Evolutionary conservation across 2,113 vertebrate species (phyloP).

Genomic region (Isichthys henryi): DNA sequence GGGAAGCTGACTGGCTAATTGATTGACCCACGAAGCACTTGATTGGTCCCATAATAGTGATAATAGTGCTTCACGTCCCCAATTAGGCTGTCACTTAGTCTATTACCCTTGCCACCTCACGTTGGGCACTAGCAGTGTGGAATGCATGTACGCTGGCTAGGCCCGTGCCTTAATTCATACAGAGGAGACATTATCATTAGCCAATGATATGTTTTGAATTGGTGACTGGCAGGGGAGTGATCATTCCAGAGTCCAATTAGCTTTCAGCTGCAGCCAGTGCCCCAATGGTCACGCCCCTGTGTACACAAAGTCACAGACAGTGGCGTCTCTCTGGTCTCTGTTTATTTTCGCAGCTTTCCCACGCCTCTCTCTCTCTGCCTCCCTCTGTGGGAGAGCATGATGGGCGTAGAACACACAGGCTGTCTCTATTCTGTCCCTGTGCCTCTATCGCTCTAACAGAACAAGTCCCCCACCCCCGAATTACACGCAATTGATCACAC

Average conservation of each 20-base stretch:
- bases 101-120: background rate
- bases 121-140: background rate
- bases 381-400: background rate
- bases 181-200: background rate
- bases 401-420: background rate
- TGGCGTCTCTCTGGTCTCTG: background rate
- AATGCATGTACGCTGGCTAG: background rate
- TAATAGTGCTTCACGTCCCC: background rate
- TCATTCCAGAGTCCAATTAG: background rate
- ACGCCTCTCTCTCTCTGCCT: background rate
- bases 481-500: constrained; percentile 27
- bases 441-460: background rate
- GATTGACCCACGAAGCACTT: background rate
- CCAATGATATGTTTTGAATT: background rate
- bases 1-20: background rate
- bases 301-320: background rate
- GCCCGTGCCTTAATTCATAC: background rate
- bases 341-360: background rate
- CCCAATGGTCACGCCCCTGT: background rate
- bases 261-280: background rate
- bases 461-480: background rate
- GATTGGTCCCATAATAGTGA: background rate
- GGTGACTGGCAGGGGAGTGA: background rate
- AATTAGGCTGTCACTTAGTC: background rate
- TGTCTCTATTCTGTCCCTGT: background rate